Base-by-base conservation (phyloP, 2,797 vertebrate genomes). In the Arctocebus calabarensis region DNA sequence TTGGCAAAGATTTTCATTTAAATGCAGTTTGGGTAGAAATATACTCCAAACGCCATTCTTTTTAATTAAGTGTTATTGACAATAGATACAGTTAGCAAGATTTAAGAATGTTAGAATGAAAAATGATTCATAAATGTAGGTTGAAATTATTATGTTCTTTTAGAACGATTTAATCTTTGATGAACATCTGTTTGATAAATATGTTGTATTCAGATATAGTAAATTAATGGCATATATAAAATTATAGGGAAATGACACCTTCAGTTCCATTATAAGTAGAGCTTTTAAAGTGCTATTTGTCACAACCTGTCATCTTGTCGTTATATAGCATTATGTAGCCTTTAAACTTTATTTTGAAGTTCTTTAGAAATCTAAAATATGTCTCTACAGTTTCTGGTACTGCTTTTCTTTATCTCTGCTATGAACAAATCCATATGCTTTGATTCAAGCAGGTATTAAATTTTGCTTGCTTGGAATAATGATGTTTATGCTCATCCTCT, bases 211-310 rank as follows among this genome's bases (percentile, higher is more conserved):
- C 73, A 97, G 34, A 93, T 96, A 95, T 57, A 93, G 68, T n/a
- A 87, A 86, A 96, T 79, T 97, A 97, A 94, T 96, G 52, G 90
- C 78, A 88, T 90, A 85, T 84, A 66, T 84, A 88, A 96, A 96
- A 86, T 92, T 92, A 78, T 48, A 94, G 85, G 43, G 66, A 95
- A 96, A 88, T 94, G 43, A 96, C 14, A 95, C 62, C 37, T 83
- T 93, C 43, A 90, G 17, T 83, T 92, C 40, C 62, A 61, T 95
- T 95, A 88, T 75, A 55, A 92, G 12, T 79, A 83, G 13, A 90
- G n/a, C 9, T 95, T 95, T 96, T 79, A 90, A 97, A 97, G 84
- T 90, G 22, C 2, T 88, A 86, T 93, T 89, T 96, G 74, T 96
- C 88, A 95, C 61, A 90, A 77, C 45, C 16, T 97, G 78, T 90